Percentiles rank a stretch among this genome's conserved stretches.
Evolutionary conservation across 2,113 vertebrate species (phyloP).

Genomic region (Pangasianodon gigas): DNA sequence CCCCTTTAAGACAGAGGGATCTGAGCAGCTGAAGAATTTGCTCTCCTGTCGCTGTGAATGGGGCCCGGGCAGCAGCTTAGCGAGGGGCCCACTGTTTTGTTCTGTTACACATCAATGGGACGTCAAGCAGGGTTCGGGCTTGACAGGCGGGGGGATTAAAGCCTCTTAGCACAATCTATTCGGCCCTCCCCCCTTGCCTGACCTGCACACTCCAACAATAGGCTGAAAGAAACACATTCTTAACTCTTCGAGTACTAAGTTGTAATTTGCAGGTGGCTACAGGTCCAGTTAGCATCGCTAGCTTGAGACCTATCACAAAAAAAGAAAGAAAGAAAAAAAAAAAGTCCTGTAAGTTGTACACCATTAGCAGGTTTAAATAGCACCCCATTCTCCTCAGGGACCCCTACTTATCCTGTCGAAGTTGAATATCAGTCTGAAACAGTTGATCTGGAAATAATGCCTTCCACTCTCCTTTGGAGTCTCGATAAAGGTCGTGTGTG

Average conservation of each 20-base stretch:
- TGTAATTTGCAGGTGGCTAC: slow-evolving; percentile 79
- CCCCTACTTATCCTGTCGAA: slow-evolving; percentile 28
- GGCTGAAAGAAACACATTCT: slow-evolving; percentile 76
- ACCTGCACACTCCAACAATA: slow-evolving; percentile 74
- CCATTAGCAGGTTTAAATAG: slow-evolving; percentile 24
- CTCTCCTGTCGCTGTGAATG: slow-evolving; percentile 64
- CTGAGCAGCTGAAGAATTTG: slow-evolving; percentile 61
- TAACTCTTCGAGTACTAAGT: slow-evolving; percentile 68
- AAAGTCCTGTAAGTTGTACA: slow-evolving; percentile 25
- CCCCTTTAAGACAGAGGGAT: slow-evolving; percentile 60
- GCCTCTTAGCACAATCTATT: slow-evolving; percentile 79
- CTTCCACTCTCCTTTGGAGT: slow-evolving; percentile 38
- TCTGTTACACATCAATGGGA: slow-evolving; percentile 83
- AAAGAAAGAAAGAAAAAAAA: slow-evolving; percentile 22
- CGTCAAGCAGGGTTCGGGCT: slow-evolving; percentile 78
- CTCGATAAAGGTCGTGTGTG: slow-evolving; percentile 18
- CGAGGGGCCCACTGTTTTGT: slow-evolving; percentile 87
- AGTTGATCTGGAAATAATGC: slow-evolving; percentile 49
- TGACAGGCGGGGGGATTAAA: slow-evolving; percentile 80
- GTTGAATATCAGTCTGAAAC: slow-evolving; percentile 44
- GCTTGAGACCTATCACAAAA: slow-evolving; percentile 40
- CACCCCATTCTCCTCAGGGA: neutral
- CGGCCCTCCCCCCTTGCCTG: slow-evolving; percentile 73
- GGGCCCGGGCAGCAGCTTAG: slow-evolving; percentile 80
- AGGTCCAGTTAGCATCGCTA: slow-evolving; percentile 58